Base-by-base conservation (phyloP, 1,140 invertebrate genomes). In the Drosophila ambigua region DNA sequence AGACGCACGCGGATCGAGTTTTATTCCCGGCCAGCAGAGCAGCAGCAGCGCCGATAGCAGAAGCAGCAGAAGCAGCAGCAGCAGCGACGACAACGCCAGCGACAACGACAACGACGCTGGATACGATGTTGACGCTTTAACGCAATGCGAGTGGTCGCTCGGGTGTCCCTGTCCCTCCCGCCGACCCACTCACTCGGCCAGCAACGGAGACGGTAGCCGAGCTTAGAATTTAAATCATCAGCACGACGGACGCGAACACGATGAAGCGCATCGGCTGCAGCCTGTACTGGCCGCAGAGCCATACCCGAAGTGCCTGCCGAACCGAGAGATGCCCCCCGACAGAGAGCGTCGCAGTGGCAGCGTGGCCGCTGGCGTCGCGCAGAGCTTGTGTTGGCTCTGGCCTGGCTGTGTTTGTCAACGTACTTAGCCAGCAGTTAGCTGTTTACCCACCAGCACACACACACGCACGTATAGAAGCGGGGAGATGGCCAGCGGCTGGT, bases 211-310 rank as follows among this genome's bases (percentile, higher is more conserved):
- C 83, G 64, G 83, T 88, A 87, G 82, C 77, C 77, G 79, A 90
- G 88, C 79, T 88, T 90, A 90, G 88, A 90, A 90, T 90, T 90
- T 90, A 90, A 90, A 90, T 90, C 87, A 88, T 83, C 88, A 88
- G 64, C 57, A 49, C 59, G 61, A 44, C 67, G 52, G 50, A 45
- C 41, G 44, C 31, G 48, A 83, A 75, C 66, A 78, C 71, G 72
- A 64, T 41, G 68, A 60, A 51, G 43, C 72, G 58, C 63, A 77
- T 63, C 66, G 72, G 66, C 58, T 54, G 35, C 39, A 35, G 9
- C 44, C 2, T 43, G 11, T 3, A 39, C 35, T 39, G 35, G 11
- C 11, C 35, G 35, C 11, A 4, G 2, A 69, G 51, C 66, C 66
- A 24, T 23, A 13, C n/a, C 23, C 44, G 51, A 43, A 39, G 59